Evolutionary conservation across 1,140 invertebrate genomes (phyloP).

Genomic region (Drosophila obscura): DNA sequence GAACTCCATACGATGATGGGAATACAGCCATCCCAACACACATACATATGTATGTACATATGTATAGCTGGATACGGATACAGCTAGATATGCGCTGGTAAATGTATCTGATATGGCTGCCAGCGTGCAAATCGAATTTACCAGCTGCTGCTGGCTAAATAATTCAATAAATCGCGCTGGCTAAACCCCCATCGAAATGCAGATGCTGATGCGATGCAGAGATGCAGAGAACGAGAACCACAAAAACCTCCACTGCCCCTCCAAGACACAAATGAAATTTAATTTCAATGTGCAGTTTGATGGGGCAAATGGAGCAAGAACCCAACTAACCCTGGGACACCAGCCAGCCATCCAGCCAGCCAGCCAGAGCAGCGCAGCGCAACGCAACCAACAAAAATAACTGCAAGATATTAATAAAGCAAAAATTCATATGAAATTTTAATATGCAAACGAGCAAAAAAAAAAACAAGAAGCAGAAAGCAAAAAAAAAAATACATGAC

Average conservation of each 20-base stretch:
- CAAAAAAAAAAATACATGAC: constrained; percentile 44
- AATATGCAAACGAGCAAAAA: constrained; percentile 75
- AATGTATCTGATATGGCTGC: constrained; percentile 34
- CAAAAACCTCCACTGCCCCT: constrained; percentile 11
- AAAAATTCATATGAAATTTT: constrained; percentile 81
- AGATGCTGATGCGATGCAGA: constrained; percentile 28
- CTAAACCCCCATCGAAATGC: constrained; percentile 47
- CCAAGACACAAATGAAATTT: constrained; percentile 70
- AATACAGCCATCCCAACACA: constrained; percentile 13
- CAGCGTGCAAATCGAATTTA: constrained; percentile 74
- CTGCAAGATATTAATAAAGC: constrained; percentile 80
- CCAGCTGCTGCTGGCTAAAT: constrained; percentile 79
- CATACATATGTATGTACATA: constrained; percentile 5
- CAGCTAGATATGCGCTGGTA: constrained; percentile 11
- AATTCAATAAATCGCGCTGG: constrained; percentile 80
- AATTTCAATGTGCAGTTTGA: constrained; percentile 76
- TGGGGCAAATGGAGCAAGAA: constrained; percentile 76
- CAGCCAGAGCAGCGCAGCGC: constrained; percentile 7
- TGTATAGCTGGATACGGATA: constrained; percentile 3
- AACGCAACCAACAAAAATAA: constrained; percentile 68
- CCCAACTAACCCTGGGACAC: constrained; percentile 53
- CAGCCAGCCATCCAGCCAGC: constrained; percentile 20
- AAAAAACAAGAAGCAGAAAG: constrained; percentile 36
- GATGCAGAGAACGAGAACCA: constrained; percentile 16
- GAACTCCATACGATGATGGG: constrained; percentile 52